phyloP scores from a whole-genome alignment of 2,888 invertebrate genomes.

The Agonopterix subpropinquella region DNA sequence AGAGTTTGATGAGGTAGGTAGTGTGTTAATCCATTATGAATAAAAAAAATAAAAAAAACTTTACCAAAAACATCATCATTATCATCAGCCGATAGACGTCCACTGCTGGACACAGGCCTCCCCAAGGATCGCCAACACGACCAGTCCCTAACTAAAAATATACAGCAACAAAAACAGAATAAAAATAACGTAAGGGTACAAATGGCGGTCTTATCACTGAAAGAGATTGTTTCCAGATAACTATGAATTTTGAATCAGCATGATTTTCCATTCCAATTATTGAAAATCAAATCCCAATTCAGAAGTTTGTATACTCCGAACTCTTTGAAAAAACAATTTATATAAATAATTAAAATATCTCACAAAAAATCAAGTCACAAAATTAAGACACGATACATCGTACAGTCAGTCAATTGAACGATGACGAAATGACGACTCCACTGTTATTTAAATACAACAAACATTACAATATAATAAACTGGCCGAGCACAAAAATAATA shows the following conservation, averaged over 20 bases:
- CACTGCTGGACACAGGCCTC: no score
- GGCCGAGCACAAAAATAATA: conserved; percentile 37
- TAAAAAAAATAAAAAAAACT: no score
- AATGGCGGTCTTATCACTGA: no score
- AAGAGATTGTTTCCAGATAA: not conserved
- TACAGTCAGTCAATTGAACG: conserved; percentile 25
- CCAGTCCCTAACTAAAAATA: no score
- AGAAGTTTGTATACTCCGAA: not conserved
- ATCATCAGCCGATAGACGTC: no score
- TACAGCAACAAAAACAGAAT: no score
- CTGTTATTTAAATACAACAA: conserved; percentile 55
- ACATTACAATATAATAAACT: conserved; percentile 67
- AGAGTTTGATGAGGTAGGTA: no score
- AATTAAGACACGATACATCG: conserved; percentile 47
- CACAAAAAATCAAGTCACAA: conserved; percentile 18
- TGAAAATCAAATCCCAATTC: not conserved
- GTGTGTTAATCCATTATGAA: no score
- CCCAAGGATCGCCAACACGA: no score
- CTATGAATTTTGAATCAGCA: not conserved
- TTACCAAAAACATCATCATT: no score
- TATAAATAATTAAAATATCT: not conserved
- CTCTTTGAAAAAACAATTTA: not conserved
- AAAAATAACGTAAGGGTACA: no score
- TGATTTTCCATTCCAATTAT: not conserved
- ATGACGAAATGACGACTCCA: conserved; percentile 46